Evolutionary conservation across 1,140 invertebrate genomes (phyloP).

Genomic region (Arctopsyche grandis): DNA sequence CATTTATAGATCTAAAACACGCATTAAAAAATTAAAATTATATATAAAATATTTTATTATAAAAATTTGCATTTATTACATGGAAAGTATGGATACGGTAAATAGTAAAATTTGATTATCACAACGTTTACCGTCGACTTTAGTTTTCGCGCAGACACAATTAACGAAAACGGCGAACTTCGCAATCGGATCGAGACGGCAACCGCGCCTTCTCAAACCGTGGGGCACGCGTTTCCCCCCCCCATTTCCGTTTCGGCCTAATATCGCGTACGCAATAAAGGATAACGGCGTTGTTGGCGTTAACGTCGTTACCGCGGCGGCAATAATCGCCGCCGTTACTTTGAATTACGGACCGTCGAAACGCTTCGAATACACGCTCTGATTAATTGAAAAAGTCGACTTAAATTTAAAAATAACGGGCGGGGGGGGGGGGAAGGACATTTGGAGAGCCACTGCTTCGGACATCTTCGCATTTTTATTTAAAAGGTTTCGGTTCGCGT

Average conservation of each 20-base stretch:
- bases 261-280: constrained; percentile 18
- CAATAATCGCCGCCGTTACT: constrained; percentile 26
- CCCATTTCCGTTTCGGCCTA: neutral
- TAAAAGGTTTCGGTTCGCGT: neutral
- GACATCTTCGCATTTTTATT: too few species aligned
- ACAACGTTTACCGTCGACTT: too few species aligned
- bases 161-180: constrained; percentile 14
- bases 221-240: neutral
- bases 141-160: neutral
- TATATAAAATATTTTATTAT: too few species aligned
- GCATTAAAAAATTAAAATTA: too few species aligned
- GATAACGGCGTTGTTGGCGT: constrained; percentile 12
- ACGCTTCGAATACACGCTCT: neutral
- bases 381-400: constrained; percentile 6
- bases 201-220: constrained; percentile 9
- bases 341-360: constrained; percentile 15
- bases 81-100: too few species aligned
- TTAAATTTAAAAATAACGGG: too few species aligned
- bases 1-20: too few species aligned
- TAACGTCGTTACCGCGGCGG: constrained; percentile 9
- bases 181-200: neutral
- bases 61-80: too few species aligned
- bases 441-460: too few species aligned
- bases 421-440: too few species aligned
- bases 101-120: too few species aligned